phyloP scores from a whole-genome alignment of 2,113 vertebrate species.

The Lamprologus tigripictilis region DNA sequence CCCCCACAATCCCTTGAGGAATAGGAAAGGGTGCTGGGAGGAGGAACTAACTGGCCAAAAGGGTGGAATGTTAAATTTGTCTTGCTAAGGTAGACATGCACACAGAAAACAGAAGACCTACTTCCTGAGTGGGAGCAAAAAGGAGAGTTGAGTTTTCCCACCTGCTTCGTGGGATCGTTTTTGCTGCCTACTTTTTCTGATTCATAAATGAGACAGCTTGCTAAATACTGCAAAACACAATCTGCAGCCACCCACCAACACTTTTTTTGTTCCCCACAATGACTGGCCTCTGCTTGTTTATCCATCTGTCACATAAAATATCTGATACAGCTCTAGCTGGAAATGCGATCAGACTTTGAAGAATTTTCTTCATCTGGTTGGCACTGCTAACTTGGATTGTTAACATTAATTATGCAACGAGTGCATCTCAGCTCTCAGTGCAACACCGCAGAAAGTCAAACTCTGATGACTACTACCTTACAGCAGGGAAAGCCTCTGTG shows the following conservation, averaged over 20 bases:
- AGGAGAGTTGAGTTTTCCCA: slow-evolving; percentile 10
- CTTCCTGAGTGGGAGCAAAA: slow-evolving; percentile 28
- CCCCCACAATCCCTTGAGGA: neutral
- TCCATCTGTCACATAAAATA: slow-evolving; percentile 36
- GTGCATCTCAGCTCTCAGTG: neutral
- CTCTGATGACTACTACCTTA: neutral
- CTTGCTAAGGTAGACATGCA: neutral
- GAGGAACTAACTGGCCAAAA: neutral
- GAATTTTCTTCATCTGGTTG: neutral
- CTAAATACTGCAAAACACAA: slow-evolving; percentile 18
- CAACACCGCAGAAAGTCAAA: neutral
- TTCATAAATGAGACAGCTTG: slow-evolving; percentile 32
- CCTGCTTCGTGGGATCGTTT: slow-evolving; percentile 18
- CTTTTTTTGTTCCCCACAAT: neutral
- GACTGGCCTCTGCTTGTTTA: neutral
- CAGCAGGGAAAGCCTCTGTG: neutral
- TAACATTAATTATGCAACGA: neutral
- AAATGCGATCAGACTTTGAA: neutral
- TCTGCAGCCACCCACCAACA: slow-evolving; percentile 30
- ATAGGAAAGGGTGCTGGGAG: neutral
- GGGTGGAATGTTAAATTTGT: slow-evolving; percentile 46
- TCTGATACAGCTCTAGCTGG: neutral
- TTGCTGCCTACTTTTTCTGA: slow-evolving; percentile 32
- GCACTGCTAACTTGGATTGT: neutral
- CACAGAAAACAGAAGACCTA: slow-evolving; percentile 11